Evolutionary conservation across 2,113 vertebrate species (phyloP).

Genomic region (Ptychochromis oligacanthus): DNA sequence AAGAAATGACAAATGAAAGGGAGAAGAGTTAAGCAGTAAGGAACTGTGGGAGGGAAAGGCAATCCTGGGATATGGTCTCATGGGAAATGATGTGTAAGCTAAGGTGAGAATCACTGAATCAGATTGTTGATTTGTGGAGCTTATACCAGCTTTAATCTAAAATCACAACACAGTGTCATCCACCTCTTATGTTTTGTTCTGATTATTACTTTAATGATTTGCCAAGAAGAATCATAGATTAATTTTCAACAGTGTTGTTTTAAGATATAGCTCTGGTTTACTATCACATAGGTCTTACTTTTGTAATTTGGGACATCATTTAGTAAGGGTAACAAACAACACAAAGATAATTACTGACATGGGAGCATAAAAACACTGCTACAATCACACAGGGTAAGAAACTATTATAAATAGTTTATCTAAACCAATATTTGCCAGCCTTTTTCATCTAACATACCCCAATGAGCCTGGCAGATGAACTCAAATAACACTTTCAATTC

Average conservation of each 20-base stretch:
- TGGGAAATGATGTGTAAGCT: neutral
- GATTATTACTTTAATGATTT: neutral
- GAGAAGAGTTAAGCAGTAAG: neutral
- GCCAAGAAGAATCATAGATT: neutral
- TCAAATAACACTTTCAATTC: no score
- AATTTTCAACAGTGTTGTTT: neutral
- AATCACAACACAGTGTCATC: neutral
- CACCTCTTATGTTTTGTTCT: neutral
- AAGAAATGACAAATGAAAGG: constrained; percentile 21
- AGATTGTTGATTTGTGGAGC: neutral
- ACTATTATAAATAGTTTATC: no score
- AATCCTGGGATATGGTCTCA: neutral
- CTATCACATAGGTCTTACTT: neutral
- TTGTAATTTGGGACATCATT: neutral
- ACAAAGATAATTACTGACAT: no score
- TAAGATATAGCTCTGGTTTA: neutral
- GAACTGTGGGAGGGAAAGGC: neutral
- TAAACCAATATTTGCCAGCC: no score
- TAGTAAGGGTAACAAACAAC: neutral
- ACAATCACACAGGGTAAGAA: no score
- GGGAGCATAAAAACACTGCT: neutral
- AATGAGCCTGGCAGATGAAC: no score
- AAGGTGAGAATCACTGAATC: neutral
- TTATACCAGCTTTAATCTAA: neutral
- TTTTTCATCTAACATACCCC: neutral